phyloP scores from a whole-genome alignment of 2,888 invertebrate species.

The Ormyrus labotus region DNA sequence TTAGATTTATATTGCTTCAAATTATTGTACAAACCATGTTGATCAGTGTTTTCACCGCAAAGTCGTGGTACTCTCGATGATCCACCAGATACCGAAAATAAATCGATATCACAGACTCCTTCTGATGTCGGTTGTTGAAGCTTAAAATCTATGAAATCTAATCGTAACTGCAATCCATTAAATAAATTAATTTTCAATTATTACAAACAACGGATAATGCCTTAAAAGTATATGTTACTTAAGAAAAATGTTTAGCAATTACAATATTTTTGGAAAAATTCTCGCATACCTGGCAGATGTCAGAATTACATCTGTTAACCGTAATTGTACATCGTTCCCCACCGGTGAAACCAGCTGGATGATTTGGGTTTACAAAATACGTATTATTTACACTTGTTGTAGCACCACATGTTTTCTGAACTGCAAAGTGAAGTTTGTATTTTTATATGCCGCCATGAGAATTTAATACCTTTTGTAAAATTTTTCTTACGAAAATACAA shows the following conservation, averaged over 20 bases:
- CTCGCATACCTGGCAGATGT: constrained; percentile 81
- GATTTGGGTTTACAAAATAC: constrained; percentile 88
- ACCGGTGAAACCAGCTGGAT: constrained; percentile 83
- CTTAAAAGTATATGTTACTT: not conserved
- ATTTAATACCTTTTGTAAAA: no score
- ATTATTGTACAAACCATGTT: constrained; percentile 77
- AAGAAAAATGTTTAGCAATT: not conserved
- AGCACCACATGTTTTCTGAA: constrained; percentile 81
- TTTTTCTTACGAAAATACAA: no score
- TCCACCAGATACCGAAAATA: constrained; percentile 83
- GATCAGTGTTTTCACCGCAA: constrained; percentile 89
- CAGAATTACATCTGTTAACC: constrained; percentile 82
- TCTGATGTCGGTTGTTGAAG: constrained; percentile 85
- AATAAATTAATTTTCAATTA: not conserved
- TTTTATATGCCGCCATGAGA: no score
- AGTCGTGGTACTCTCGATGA: constrained; percentile 83
- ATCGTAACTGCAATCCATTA: constrained; percentile 79
- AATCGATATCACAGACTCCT: constrained; percentile 84
- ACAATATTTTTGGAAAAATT: not conserved
- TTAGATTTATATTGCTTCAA: not conserved
- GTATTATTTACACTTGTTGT: constrained; percentile 87
- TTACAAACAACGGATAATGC: no score
- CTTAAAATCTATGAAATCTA: constrained; percentile 86
- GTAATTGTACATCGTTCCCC: constrained; percentile 84
- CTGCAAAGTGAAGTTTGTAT: not conserved